Evolutionary conservation across 2,797 vertebrate genomes (phyloP).

Genomic region (Halcyon chelicuti): DNA sequence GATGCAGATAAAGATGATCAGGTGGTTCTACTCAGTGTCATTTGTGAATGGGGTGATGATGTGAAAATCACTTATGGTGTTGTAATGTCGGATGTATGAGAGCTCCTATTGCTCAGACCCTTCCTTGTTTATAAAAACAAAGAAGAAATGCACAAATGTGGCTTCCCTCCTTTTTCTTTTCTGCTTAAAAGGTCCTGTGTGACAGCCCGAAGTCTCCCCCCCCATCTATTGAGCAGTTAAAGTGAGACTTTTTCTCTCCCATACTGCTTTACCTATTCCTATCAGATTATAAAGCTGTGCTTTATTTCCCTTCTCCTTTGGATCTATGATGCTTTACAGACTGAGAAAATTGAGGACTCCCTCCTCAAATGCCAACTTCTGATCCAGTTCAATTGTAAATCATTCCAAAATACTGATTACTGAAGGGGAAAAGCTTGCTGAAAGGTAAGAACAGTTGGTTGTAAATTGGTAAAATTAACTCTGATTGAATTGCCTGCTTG

Average conservation of each 20-base stretch:
- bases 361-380: not conserved
- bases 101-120: not conserved
- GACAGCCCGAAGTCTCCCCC: not conserved
- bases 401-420: not conserved
- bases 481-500: not conserved
- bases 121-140: not conserved
- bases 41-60: not conserved
- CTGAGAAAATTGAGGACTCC: not conserved
- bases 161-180: not conserved
- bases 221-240: not conserved
- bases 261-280: not conserved
- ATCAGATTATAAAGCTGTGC: not conserved
- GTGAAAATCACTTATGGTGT: not conserved
- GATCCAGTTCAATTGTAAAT: not conserved
- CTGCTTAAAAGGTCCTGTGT: not conserved
- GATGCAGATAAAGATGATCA: not conserved
- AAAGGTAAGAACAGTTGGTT: not conserved
- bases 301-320: not conserved
- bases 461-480: not conserved
- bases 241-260: not conserved
- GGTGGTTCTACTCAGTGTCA: not conserved
- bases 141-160: not conserved
- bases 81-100: not conserved
- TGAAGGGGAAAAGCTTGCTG: not conserved
- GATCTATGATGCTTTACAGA: not conserved